A percentile compares a stretch with the other conserved stretches of the same genome.
Evolutionary conservation across 2,113 vertebrate genomes (phyloP).

Genomic region (Sigmodon hispidus): DNA sequence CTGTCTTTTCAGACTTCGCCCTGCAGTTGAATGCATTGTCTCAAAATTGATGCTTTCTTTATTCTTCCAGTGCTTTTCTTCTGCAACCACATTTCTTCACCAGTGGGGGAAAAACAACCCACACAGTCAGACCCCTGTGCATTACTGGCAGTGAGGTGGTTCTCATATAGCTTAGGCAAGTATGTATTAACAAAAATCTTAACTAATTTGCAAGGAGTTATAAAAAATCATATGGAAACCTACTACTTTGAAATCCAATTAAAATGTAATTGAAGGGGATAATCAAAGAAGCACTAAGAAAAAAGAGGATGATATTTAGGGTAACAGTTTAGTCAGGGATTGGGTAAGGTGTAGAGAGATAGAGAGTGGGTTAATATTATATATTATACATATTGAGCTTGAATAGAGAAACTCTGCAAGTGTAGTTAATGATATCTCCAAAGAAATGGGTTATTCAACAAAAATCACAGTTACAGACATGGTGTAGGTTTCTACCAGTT

Average conservation of each 20-base stretch:
- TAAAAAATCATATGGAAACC: neutral
- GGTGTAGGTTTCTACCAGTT: neutral
- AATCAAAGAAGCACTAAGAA: neutral
- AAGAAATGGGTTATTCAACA: neutral
- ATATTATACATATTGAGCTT: neutral
- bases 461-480: neutral
- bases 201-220: neutral
- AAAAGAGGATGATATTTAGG: neutral
- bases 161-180: neutral
- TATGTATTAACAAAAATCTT: constrained; percentile 13
- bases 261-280: neutral
- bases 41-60: constrained; percentile 59
- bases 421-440: neutral
- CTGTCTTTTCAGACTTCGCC: constrained; percentile 47
- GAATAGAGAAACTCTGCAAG: neutral
- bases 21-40: constrained; percentile 45
- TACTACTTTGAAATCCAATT: neutral
- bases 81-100: constrained; percentile 44
- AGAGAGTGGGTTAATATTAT: neutral
- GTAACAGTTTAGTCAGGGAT: neutral
- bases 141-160: neutral
- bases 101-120: constrained; percentile 1
- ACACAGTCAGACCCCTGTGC: neutral
- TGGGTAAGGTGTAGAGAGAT: too few species aligned
- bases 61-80: constrained; percentile 20